Conservation (phyloP, 2,888 invertebrate species). For the Stenurella melanura region DNA sequence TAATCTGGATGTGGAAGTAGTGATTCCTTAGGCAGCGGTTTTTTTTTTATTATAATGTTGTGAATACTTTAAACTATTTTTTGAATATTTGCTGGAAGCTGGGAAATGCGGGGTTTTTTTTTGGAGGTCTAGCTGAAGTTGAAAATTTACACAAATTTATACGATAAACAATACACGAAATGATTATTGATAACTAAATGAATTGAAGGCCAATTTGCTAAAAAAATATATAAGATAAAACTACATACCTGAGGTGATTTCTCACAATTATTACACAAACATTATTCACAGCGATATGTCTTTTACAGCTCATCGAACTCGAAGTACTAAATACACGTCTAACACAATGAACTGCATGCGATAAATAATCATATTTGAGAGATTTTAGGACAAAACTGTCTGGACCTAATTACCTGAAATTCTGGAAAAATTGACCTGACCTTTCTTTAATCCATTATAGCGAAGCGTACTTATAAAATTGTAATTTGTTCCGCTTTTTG, state of each 20-base stretch:
- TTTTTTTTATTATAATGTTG: constrained; percentile 9
- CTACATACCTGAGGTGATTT: background rate
- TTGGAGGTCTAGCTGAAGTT: constrained; percentile 4
- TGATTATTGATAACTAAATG: background rate
- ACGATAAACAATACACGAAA: background rate
- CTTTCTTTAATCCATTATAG: background rate
- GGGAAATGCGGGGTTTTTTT: no score
- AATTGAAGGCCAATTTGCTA: background rate
- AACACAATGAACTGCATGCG: background rate
- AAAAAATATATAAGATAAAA: constrained; percentile 1
- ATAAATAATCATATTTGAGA: background rate
- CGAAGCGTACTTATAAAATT: no score
- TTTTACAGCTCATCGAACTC: no score
- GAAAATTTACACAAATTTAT: background rate
- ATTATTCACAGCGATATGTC: background rate
- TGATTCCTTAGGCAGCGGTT: no score
- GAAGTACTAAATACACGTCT: no score
- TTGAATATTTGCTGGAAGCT: background rate
- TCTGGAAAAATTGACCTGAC: background rate
- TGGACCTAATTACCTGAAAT: background rate
- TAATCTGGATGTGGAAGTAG: no score
- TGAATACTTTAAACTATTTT: constrained; percentile 2
- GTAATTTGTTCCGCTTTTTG: no score
- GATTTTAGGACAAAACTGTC: constrained; percentile 5
- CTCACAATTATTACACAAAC: background rate